phyloP scores from a whole-genome alignment of 2,888 invertebrate species.

The Teleiodes luculella region DNA sequence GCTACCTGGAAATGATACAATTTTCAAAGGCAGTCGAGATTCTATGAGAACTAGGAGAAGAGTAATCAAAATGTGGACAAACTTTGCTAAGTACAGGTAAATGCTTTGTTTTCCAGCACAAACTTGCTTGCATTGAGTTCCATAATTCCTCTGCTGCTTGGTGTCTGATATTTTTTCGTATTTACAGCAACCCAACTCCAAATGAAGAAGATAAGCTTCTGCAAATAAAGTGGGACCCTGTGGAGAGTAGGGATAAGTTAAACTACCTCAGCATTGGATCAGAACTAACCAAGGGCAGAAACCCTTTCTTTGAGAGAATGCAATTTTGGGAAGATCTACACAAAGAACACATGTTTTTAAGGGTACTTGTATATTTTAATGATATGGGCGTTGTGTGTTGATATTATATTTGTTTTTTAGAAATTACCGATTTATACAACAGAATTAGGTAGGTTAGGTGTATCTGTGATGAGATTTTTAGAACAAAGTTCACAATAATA shows the following conservation, averaged over 20 bases:
- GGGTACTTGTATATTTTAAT: conserved; percentile 53
- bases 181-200: conserved; percentile 68
- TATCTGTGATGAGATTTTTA: no score
- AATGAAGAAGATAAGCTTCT: conserved; percentile 54
- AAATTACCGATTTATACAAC: no score
- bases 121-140: neutral
- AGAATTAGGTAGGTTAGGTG: no score
- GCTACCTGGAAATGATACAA: conserved; percentile 28
- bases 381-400: conserved; percentile 49
- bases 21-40: conserved; percentile 56
- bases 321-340: conserved; percentile 66
- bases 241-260: conserved; percentile 51
- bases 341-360: conserved; percentile 50
- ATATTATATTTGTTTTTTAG: no score
- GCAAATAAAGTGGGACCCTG: conserved; percentile 67
- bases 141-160: neutral
- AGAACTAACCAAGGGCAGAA: conserved; percentile 63
- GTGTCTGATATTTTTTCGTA: neutral
- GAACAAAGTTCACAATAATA: no score
- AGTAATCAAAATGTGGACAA: conserved; percentile 70
- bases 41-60: conserved; percentile 53
- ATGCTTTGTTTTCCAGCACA: neutral
- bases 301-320: conserved; percentile 67
- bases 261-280: conserved; percentile 64
- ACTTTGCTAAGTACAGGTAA: conserved; percentile 73